Evolutionary conservation across 2,888 invertebrate species (phyloP).

Genomic region (Dolichopus griseipennis): DNA sequence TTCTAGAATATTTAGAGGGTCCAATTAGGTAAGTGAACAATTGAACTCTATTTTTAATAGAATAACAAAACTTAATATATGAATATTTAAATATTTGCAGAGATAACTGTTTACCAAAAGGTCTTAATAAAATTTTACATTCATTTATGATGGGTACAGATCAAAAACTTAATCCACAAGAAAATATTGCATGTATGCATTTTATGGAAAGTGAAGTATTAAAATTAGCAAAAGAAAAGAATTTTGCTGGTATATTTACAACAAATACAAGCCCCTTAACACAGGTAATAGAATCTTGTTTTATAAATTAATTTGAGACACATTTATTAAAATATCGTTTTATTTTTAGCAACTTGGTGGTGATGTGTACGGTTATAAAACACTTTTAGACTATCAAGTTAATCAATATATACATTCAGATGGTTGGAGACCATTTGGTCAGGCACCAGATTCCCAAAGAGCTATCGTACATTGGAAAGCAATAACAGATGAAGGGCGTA

Average conservation of each 20-base stretch:
- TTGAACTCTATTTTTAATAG: not conserved
- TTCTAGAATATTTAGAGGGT: conserved; percentile 67
- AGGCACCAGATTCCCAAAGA: conserved; percentile 67
- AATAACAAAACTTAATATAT: not conserved
- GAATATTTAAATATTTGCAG: conserved; percentile 34
- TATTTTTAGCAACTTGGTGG: conserved; percentile 65
- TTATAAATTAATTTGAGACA: not conserved
- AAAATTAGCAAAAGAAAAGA: conserved; percentile 53
- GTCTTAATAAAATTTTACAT: conserved; percentile 63
- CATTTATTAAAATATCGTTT: not conserved
- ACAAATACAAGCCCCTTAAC: conserved; percentile 85
- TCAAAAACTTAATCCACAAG: conserved; percentile 53
- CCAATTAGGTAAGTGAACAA: conserved; percentile 52
- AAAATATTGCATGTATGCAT: conserved; percentile 71
- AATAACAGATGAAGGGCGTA: conserved; percentile 22
- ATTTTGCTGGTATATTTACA: conserved; percentile 69
- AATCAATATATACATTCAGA: conserved; percentile 66
- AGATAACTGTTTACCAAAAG: conserved; percentile 53
- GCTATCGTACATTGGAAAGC: conserved; percentile 73
- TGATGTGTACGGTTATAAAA: conserved; percentile 69
- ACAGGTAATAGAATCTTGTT: conserved; percentile 49
- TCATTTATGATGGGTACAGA: conserved; percentile 84
- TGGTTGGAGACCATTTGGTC: conserved; percentile 62
- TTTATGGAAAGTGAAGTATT: conserved; percentile 70
- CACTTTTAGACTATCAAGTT: conserved; percentile 68